Base-by-base conservation (phyloP, 2,113 vertebrate genomes). In the Poeciliopsis prolifica region DNA sequence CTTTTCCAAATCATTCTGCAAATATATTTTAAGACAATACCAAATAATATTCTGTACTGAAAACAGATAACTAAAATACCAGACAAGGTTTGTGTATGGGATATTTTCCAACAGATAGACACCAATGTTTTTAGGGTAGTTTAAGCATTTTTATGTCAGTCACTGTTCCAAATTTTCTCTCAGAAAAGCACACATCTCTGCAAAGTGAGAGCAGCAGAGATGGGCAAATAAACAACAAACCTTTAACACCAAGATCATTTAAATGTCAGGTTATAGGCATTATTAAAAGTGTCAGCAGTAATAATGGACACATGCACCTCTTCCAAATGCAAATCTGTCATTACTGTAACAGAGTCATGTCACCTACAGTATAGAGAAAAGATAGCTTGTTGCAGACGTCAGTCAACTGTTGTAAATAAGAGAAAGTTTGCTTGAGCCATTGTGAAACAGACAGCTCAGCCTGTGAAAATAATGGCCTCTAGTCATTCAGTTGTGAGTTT, bases 261-360 rank as follows among this genome's bases (percentile, higher is more conserved):
- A 68, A 71, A 77, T 70, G 58, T 86, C 61, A 69, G 61, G 35
- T 82, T 75, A 80, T 54, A 11, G 64, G 28, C 12, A 61, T 70
- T 73, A 77, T 80, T 78, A 73, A 63, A 77, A 68, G 26, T 70
- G 58, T 65, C 60, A 65, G 66, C 61, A 68, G 78, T 33, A 74
- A 71, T 48, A 81, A 81, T 35, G 72, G 48, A 61, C 65, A 40
- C 58, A 71, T 75, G 66, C 69, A 87, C 79, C 81, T 77, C 74
- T 72, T 72, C 61, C 44, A 48, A 70, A 58, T 62, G 65, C 40
- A 29, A 61, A 74, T 30, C 54, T 30, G 68, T 65, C 68, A 65
- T 70, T 74, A 44, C 67, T 19, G 42, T 40, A n/a, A 29, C 60
- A 72, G 7, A 72, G 5, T 35, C 19, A 69, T 65, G 62, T 19